A percentile compares a stretch with the other conserved stretches of the same genome.
Conservation (phyloP, 2,113 vertebrate species). For the Phodopus roborovskii region DNA sequence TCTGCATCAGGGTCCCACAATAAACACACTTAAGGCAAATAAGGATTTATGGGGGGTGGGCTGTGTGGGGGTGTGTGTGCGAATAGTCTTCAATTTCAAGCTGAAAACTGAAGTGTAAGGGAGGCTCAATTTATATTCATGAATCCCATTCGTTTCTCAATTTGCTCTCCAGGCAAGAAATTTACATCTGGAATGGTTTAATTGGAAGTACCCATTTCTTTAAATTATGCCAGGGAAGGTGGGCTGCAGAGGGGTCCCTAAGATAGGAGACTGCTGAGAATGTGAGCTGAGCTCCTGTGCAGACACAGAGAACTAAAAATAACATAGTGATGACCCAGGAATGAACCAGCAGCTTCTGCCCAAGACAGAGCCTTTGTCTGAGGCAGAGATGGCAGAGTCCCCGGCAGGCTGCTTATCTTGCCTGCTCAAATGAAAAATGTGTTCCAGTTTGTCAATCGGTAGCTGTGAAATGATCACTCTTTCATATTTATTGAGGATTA, state of each 20-base stretch:
- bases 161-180: conserved; percentile 73
- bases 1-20: conserved; percentile 17
- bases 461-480: conserved; percentile 63
- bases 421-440: conserved; percentile 65
- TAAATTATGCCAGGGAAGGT: not conserved
- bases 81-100: conserved; percentile 39
- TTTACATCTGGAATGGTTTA: conserved; percentile 76
- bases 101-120: conserved; percentile 64
- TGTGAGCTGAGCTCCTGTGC: not conserved
- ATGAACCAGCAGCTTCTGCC: conserved; percentile 49
- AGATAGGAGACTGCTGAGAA: not conserved
- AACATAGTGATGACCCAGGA: conserved; percentile 47
- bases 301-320: not conserved
- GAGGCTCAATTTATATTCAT: conserved; percentile 80
- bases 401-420: conserved; percentile 57
- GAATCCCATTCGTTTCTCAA: conserved; percentile 62
- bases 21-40: conserved; percentile 70
- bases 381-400: not conserved
- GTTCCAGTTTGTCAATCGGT: conserved; percentile 52
- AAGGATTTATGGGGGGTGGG: conserved; percentile 62
- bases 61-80: too few species aligned
- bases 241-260: not conserved
- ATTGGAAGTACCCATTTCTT: conserved; percentile 53
- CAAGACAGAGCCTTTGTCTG: not conserved
- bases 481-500: conserved; percentile 74